Evolutionary conservation across 2,888 invertebrate species (phyloP).

Genomic region (Mellilla xanthometata): DNA sequence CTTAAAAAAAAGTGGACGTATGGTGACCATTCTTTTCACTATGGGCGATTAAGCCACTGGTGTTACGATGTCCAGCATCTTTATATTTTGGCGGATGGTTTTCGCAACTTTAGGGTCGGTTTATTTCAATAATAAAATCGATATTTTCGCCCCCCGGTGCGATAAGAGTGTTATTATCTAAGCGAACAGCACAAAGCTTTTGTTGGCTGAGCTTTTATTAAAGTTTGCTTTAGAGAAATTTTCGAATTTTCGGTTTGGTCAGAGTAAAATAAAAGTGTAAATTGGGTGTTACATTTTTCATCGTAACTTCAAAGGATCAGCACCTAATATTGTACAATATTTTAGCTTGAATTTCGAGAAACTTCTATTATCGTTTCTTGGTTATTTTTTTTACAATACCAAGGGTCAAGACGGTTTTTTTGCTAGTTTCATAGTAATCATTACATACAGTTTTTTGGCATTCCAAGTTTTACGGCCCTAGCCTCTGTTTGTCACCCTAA

Average conservation of each 20-base stretch:
- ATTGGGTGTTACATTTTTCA: too few species aligned
- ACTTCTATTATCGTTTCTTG: too few species aligned
- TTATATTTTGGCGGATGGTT: conserved; percentile 41
- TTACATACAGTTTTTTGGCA: too few species aligned
- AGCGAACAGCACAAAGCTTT: conserved; percentile 29
- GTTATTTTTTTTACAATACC: too few species aligned
- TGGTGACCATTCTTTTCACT: conserved; percentile 20
- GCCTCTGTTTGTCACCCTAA: too few species aligned
- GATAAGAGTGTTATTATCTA: conserved; percentile 29
- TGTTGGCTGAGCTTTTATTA: conserved; percentile 16
- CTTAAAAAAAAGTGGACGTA: conserved; percentile 2
- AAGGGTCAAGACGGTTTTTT: too few species aligned
- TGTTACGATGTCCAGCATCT: conserved; percentile 34
- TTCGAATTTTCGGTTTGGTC: conserved; percentile 1
- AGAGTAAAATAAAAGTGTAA: too few species aligned
- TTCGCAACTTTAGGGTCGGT: conserved; percentile 32
- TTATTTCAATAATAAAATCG: conserved; percentile 44
- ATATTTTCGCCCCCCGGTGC: conserved; percentile 33
- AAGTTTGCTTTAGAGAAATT: conserved; percentile 12
- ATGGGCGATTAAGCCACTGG: conserved; percentile 29
- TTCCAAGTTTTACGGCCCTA: too few species aligned
- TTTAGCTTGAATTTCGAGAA: too few species aligned
- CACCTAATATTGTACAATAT: too few species aligned
- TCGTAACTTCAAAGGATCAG: too few species aligned
- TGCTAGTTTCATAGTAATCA: too few species aligned